A percentile compares a stretch with the other conserved stretches of the same genome.
Conservation (phyloP, 2,888 invertebrate species). For the Cinara cedri region DNA sequence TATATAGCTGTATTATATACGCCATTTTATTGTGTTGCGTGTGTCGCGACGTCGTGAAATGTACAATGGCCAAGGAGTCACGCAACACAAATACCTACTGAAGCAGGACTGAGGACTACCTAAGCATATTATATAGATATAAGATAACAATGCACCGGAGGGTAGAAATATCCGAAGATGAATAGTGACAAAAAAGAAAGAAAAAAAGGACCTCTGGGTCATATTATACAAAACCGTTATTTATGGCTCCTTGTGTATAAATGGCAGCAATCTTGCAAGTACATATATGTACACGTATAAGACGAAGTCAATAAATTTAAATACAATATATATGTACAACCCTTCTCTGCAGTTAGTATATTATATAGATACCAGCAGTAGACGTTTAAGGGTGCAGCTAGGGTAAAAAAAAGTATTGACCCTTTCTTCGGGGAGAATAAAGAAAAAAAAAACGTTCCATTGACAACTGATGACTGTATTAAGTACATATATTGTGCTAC, state of each 20-base stretch:
- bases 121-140: neutral
- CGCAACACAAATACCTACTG: neutral
- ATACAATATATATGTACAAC: neutral
- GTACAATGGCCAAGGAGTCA: conserved; percentile 38
- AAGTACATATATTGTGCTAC: conserved; percentile 12
- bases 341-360: conserved; percentile 18
- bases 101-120: conserved; percentile 18
- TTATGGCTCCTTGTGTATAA: conserved; percentile 27
- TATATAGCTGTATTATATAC: no score
- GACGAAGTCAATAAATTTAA: conserved; percentile 43
- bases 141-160: conserved; percentile 16
- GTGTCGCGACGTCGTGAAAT: conserved; percentile 25
- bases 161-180: conserved; percentile 38
- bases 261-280: neutral
- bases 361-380: conserved; percentile 4
- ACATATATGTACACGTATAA: neutral
- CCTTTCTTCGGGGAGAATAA: conserved; percentile 1
- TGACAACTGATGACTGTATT: conserved; percentile 53
- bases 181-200: conserved; percentile 39
- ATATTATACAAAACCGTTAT: conserved; percentile 44
- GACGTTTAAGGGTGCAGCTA: conserved; percentile 37
- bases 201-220: conserved; percentile 38
- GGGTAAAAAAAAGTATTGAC: conserved; percentile 48
- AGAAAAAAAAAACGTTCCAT: conserved; percentile 31
- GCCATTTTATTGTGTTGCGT: no score